Base-by-base conservation (phyloP, 2,797 vertebrate genomes). In the Clamator glandarius region DNA sequence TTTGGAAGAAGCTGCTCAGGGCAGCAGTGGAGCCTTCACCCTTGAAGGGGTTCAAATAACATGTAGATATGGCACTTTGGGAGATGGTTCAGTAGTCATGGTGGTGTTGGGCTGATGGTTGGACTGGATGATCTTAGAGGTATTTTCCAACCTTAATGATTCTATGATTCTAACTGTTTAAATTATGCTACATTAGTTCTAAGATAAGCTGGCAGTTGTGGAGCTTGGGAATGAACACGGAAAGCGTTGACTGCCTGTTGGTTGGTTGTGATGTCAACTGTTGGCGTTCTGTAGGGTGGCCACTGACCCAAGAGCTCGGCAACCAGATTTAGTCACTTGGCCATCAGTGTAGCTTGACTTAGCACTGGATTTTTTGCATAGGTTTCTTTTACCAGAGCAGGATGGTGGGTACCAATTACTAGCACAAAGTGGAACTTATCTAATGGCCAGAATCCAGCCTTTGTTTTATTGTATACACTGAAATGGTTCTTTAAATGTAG, bases 331-430 rank as follows among this genome's bases (percentile, higher is more conserved):
- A 28, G 42, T 46, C 24, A 52, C 23, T 29, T 77, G 9, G 24
- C 31, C 2, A 2, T 33, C 0, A 1, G 26, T 9, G 2, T 7
- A 13, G 26, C 21, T 76, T 67, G 44, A 16, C 19, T 57, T 31
- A 39, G 13, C 3, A 1, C 66, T 76, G 4, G 15, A 4, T 68
- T 78, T 92, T 72, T 86, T 25, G 8, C 9, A 8, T 24, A 15
- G 41, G 16, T 36, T 36, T 87, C 19, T 76, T 41, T 63, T 25
- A 25, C 11, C 50, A n/a, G 55, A 67, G 23, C 31, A 41, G 26
- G n/a, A 12, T 73, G 35, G 58, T 26, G n/a, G 51, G 25, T 64
- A 12, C 2, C 35, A 24, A 25, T 62, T 67, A 3, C 31, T 51
- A 84, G 55, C 59, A 63, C 48, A 26, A 31, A 69, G 39, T 4